Evolutionary conservation across 2,113 vertebrate species (phyloP), one percentile per base, ranked within the genome.

Genomic region (Ascaphus truei): DNA sequence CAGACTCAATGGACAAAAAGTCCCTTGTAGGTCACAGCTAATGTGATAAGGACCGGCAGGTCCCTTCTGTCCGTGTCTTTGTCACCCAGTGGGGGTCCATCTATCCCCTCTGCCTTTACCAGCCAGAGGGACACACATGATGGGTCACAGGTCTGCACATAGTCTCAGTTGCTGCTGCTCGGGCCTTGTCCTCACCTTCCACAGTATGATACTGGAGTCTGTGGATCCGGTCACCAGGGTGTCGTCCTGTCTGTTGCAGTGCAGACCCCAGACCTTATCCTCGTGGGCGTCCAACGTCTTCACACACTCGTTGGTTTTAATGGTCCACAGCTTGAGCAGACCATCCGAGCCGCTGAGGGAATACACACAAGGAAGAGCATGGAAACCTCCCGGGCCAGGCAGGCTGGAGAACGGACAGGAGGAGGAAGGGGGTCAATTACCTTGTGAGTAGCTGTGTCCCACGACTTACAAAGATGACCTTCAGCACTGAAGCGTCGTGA

Each of bases 271-370:
- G 64, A 99, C 91, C 82, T 98, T 98, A 65, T 95, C 93, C 68
- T 95, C 93, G 0, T 99, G 97, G 11, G 84, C 91, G 1, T 99
- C 97, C 26, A 99, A 66, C 0, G 97, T 99, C 80, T 91, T 93
- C 68, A 98, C 90, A 8, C 97, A 99, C 79, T 98, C 97, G 0
- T 98, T 98, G 27, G 84, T 95, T 79, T 99, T 99, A 73, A 99
- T 96, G 36, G 96, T 99, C 97, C 97, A 99, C 30, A 99, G 91
- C 73, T 99, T 99, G 30, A 99, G 61, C 10, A 99, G 93, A 11
- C 97, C 97, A 0, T 99, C 96, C 0, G 96, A 96, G 18, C 94
- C 97, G 0, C 97, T 99, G 67, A 37, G 12, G 72, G 48, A 79
- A 48, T 57, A 47, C 75, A 29, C 51, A 7, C 3, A 29, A 20